phyloP scores from a whole-genome alignment of 2,797 vertebrate species.

The Natrix natrix region DNA sequence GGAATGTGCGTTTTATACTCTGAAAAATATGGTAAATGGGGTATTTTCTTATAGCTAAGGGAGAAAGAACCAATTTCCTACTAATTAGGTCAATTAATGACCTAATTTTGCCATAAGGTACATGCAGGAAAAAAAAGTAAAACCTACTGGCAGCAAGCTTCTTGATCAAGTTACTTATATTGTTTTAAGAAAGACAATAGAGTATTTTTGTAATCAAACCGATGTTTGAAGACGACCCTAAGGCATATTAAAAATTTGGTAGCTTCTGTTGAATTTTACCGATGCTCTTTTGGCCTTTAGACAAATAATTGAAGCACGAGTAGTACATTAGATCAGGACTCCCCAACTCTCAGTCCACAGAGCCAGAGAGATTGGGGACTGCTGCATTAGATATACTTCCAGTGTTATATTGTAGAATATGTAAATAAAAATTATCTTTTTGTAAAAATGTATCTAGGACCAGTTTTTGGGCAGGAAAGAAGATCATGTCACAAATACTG shows the following conservation, averaged over 20 bases:
- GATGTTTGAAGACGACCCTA: background rate
- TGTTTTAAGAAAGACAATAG: background rate
- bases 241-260: background rate
- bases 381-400: no score
- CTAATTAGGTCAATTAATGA: background rate
- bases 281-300: background rate
- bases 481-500: background rate
- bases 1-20: no score
- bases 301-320: background rate
- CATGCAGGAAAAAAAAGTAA: background rate
- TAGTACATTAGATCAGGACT: background rate
- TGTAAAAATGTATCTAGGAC: background rate
- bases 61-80: background rate
- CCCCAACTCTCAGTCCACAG: background rate
- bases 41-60: background rate
- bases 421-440: background rate
- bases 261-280: background rate
- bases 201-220: fast-evolving
- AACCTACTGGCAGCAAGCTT: background rate
- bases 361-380: no score
- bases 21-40: background rate
- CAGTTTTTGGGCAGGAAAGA: background rate
- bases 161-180: background rate
- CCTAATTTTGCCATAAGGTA: background rate
- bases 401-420: background rate